These are phyloP conservation scores for Augochlora pura DNA, from an alignment of 1,140 invertebrate species.

Conservation along the genomic window DNA sequence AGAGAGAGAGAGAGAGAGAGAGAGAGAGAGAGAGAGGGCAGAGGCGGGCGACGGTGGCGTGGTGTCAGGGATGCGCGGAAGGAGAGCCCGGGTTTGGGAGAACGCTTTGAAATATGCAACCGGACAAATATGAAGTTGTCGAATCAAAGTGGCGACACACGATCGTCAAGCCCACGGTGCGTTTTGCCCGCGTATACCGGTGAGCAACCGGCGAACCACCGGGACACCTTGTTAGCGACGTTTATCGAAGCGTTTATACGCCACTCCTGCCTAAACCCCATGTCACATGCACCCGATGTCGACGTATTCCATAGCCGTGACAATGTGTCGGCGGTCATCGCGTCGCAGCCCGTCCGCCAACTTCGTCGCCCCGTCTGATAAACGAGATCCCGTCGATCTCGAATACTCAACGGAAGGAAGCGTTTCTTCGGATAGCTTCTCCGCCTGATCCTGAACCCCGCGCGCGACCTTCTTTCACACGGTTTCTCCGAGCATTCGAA, in stretches of 20 bases:
- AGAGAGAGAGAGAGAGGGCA: too few relatives aligned
- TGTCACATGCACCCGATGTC: constrained; percentile 15
- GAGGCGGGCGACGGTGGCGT: neutral
- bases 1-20: too few relatives aligned
- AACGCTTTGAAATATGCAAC: constrained; percentile 18
- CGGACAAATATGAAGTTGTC: constrained; percentile 29
- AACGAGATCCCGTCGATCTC: neutral
- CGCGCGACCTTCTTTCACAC: too few relatives aligned
- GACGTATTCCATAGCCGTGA: constrained; percentile 25
- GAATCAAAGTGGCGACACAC: constrained; percentile 13
- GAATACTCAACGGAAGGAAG: too few relatives aligned
- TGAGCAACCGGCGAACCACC: neutral
- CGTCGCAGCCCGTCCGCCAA: constrained; percentile 1
- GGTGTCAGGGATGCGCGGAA: neutral
- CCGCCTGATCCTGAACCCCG: too few relatives aligned
- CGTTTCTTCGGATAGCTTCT: too few relatives aligned
- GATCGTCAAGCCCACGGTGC: neutral
- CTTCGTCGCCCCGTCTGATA: neutral
- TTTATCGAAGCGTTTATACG: constrained; percentile 23
- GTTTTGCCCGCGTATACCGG: neutral
- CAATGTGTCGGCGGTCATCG: constrained; percentile 1
- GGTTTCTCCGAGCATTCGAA: neutral
- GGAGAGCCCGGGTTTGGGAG: neutral
- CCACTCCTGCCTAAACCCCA: constrained; percentile 6
- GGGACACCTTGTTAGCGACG: constrained; percentile 27